These are phyloP conservation scores for Vidua chalybeata DNA, from an alignment of 2,113 vertebrate species.

Conservation along the genomic window DNA sequence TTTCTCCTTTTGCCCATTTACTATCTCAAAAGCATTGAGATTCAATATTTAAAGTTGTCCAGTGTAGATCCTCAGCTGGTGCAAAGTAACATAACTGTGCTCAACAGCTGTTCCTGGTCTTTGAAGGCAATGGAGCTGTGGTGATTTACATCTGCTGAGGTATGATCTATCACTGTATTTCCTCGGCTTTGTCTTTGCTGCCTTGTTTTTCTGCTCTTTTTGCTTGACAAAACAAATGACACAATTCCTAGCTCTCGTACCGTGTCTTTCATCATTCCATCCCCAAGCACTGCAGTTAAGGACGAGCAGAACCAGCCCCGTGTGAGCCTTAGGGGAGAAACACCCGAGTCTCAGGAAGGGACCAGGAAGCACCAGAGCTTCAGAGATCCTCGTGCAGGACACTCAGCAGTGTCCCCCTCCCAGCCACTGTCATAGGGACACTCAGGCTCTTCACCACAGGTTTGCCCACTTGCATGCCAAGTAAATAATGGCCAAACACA, in stretches of 20 bases:
- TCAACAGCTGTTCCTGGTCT: conserved; percentile 44
- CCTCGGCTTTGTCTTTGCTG: not conserved
- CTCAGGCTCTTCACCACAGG: not conserved
- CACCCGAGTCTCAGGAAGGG: not conserved
- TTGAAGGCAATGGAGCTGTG: conserved; percentile 11
- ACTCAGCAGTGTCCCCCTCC: not conserved
- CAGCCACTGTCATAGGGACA: not conserved
- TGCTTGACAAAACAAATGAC: conserved; percentile 36
- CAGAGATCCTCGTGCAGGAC: not conserved
- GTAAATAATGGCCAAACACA: not conserved
- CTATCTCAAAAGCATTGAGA: conserved; percentile 44
- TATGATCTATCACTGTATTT: conserved; percentile 17
- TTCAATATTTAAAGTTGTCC: conserved; percentile 46
- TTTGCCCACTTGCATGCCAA: not conserved
- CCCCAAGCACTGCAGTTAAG: not conserved
- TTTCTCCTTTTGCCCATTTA: conserved; percentile 36
- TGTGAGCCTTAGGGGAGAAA: accelerated
- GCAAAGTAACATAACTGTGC: not conserved
- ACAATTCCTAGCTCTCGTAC: not conserved
- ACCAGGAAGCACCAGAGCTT: not conserved
- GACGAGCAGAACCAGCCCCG: not conserved
- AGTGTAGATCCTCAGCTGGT: conserved; percentile 26
- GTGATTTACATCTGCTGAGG: conserved; percentile 37
- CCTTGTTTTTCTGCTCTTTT: conserved; percentile 31
- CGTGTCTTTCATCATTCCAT: not conserved